These are phyloP conservation scores for Drosophila kambysellisi DNA, from an alignment of 2,888 invertebrate species.

Conservation along the genomic window DNA sequence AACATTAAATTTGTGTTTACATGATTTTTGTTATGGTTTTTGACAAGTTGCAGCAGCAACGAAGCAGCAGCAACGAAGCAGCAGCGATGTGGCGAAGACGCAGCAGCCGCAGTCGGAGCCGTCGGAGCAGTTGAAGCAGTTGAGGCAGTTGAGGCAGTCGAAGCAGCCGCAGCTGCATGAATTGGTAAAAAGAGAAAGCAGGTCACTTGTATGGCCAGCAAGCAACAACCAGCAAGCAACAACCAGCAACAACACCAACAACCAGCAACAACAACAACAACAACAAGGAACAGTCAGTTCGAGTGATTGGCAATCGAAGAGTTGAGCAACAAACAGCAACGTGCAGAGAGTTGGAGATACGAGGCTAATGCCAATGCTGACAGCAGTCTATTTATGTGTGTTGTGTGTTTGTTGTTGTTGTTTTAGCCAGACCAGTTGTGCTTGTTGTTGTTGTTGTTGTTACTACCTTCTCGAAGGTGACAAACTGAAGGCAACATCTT, in stretches of 20 bases:
- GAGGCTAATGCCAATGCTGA: constrained; percentile 68
- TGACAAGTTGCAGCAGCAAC: constrained; percentile 49
- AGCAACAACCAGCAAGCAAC: constrained; percentile 8
- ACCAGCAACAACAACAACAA: neutral
- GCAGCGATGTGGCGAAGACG: constrained; percentile 15
- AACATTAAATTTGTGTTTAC: constrained; percentile 12
- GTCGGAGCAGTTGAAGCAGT: neutral
- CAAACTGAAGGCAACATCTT: constrained; percentile 57
- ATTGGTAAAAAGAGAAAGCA: constrained; percentile 83
- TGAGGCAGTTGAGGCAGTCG: neutral
- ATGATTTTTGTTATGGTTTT: constrained; percentile 21
- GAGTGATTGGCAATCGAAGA: constrained; percentile 78
- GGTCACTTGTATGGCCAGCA: constrained; percentile 83
- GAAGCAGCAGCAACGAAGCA: constrained; percentile 22
- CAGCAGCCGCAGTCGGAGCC: constrained; percentile 9
- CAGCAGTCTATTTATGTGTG: constrained; percentile 31
- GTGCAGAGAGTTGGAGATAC: constrained; percentile 37
- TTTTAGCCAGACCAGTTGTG: neutral
- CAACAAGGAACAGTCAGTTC: constrained; percentile 35
- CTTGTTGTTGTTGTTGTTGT: constrained; percentile 14
- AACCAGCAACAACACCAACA: constrained; percentile 7
- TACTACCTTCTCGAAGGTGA: constrained; percentile 72
- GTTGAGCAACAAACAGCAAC: constrained; percentile 66
- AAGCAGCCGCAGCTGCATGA: constrained; percentile 50
- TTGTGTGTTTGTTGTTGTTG: constrained; percentile 1